Conservation (phyloP, 1,140 invertebrate species). For the Bradynema listronoti region DNA sequence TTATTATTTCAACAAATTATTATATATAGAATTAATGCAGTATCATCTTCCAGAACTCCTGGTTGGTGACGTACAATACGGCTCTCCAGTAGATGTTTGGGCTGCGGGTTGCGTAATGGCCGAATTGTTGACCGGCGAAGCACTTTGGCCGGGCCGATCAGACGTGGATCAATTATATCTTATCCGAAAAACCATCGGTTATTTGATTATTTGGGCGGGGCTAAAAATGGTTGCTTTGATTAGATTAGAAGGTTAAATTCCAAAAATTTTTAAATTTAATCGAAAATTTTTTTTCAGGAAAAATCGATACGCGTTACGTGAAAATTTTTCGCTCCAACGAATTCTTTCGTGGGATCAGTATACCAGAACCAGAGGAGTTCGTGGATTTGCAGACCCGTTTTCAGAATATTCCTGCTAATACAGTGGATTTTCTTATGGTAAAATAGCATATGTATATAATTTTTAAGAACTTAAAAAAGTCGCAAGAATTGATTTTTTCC, state of each 20-base stretch:
- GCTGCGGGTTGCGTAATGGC: conserved; percentile 76
- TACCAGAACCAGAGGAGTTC: conserved; percentile 72
- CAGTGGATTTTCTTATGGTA: conserved; percentile 10
- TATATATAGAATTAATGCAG: no score
- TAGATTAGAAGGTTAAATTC: no score
- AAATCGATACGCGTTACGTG: conserved; percentile 84
- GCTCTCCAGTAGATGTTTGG: conserved; percentile 94
- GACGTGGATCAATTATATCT: conserved; percentile 96
- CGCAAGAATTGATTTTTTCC: no score
- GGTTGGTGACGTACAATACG: conserved; percentile 93
- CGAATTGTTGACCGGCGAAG: conserved; percentile 91
- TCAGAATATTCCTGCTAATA: not conserved
- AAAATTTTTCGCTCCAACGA: conserved; percentile 88
- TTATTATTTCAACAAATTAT: not conserved
- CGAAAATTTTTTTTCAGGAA: conserved; percentile 63
- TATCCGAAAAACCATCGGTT: conserved; percentile 76
- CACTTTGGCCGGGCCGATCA: conserved; percentile 72
- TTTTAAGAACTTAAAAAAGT: no score
- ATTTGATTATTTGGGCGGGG: no score
- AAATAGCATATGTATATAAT: not conserved
- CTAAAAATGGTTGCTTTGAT: no score
- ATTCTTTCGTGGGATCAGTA: conserved; percentile 77
- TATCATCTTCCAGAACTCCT: conserved; percentile 68
- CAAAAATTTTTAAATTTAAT: conserved; percentile 12
- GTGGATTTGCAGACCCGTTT: conserved; percentile 37